Conservation (phyloP, 2,888 invertebrate genomes). For the Anaspis maculata region DNA sequence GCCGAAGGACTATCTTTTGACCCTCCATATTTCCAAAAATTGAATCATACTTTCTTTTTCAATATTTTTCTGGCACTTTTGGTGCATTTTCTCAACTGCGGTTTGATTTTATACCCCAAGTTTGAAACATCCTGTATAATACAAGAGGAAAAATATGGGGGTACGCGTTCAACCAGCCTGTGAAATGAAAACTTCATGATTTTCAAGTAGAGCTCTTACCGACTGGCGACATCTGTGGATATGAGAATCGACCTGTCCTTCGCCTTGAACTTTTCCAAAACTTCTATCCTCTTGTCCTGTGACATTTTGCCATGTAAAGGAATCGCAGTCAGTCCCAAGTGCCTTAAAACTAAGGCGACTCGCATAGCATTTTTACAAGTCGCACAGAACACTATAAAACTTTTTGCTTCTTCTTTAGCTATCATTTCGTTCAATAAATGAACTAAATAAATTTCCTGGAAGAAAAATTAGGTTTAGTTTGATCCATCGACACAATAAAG, state of each 20-base stretch:
- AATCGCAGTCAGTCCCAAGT: slow-evolving; percentile 87
- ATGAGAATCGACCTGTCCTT: slow-evolving; percentile 90
- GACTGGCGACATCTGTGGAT: slow-evolving; percentile 97
- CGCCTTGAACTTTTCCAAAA: slow-evolving; percentile 92
- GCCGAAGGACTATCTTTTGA: too few relatives aligned
- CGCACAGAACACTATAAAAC: slow-evolving; percentile 94
- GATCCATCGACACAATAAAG: too few relatives aligned
- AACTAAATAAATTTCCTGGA: slow-evolving; percentile 89
- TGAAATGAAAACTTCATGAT: not conserved
- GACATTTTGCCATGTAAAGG: slow-evolving; percentile 99
- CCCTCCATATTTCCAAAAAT: too few relatives aligned
- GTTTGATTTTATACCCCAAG: too few relatives aligned
- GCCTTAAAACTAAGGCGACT: slow-evolving; percentile 79
- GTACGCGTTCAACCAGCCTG: too few relatives aligned
- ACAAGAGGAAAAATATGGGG: too few relatives aligned
- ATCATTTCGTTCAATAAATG: slow-evolving; percentile 87
- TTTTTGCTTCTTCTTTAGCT: too few relatives aligned
- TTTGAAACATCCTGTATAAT: too few relatives aligned
- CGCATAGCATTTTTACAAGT: slow-evolving; percentile 91
- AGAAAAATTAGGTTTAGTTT: slow-evolving; percentile 10
- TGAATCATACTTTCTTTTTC: too few relatives aligned
- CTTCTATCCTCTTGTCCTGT: slow-evolving; percentile 91
- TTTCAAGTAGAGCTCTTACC: slow-evolving; percentile 45
- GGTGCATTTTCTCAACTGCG: too few relatives aligned
- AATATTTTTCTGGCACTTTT: too few relatives aligned